Evolutionary conservation across 2,797 vertebrate genomes (phyloP).

Genomic region (Lemur catta): DNA sequence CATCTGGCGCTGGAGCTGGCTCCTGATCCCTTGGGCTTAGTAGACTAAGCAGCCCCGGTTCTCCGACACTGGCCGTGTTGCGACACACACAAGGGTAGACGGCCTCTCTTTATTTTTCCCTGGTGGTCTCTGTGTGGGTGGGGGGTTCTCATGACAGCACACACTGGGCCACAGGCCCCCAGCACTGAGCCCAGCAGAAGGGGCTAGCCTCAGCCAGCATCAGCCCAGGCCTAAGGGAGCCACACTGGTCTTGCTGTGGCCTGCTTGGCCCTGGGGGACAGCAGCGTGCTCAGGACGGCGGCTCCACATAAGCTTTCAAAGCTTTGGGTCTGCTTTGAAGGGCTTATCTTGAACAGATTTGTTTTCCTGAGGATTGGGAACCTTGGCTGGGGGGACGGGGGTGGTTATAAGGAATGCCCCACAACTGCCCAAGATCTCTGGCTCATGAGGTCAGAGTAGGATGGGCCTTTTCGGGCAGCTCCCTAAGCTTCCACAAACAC

Average conservation of each 20-base stretch:
- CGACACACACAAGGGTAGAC: not conserved
- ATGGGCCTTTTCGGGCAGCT: not conserved
- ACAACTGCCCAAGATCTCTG: not conserved
- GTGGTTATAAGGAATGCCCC: not conserved
- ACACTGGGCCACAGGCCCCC: no score
- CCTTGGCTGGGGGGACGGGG: not conserved
- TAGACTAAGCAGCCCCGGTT: not conserved
- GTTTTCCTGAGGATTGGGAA: not conserved
- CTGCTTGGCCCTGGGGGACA: not conserved
- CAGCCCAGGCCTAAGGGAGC: not conserved
- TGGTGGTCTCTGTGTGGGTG: not conserved
- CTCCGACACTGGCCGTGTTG: not conserved
- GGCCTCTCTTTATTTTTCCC: not conserved
- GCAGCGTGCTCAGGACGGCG: not conserved
- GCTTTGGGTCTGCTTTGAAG: not conserved
- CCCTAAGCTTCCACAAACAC: not conserved
- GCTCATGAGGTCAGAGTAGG: not conserved
- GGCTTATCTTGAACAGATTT: not conserved
- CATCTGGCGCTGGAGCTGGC: not conserved
- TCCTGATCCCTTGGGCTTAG: not conserved
- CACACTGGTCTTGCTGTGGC: rapidly evolving
- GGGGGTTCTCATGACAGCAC: not conserved
- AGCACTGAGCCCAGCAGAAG: not conserved
- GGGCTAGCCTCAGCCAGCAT: not conserved
- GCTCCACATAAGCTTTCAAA: not conserved